Evolutionary conservation across 1,140 invertebrate genomes (phyloP).

Genomic region (Plodia interpunctella): DNA sequence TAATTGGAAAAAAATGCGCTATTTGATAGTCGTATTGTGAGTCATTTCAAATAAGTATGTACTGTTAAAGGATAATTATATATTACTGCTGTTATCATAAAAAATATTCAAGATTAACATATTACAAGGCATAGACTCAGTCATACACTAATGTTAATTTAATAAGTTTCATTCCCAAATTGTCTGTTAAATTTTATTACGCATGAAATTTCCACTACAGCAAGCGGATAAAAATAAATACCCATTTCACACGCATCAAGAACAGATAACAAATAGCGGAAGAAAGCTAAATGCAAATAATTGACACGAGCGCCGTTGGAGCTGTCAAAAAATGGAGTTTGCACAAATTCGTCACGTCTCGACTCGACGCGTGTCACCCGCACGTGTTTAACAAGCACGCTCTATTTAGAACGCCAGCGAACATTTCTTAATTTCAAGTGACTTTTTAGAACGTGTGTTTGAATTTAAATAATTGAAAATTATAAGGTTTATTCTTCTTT

Average conservation of each 20-base stretch:
- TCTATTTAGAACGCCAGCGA: background rate
- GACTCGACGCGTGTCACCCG: background rate
- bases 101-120: too few species aligned
- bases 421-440: background rate
- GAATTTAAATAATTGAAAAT: background rate
- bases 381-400: constrained; percentile 5
- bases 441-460: constrained; percentile 1
- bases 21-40: too few species aligned
- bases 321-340: constrained; percentile 5
- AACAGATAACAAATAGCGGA: constrained; percentile 2
- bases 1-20: too few species aligned
- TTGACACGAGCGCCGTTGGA: background rate
- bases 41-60: too few species aligned
- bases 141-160: too few species aligned
- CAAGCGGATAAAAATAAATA: background rate
- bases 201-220: background rate
- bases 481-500: too few species aligned
- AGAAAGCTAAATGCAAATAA: background rate
- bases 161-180: too few species aligned
- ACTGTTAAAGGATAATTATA: too few species aligned
- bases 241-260: background rate
- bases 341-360: constrained; percentile 12
- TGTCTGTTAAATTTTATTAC: too few species aligned
- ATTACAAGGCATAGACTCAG: too few species aligned
- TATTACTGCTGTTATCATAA: too few species aligned